Evolutionary conservation across 2,113 vertebrate genomes (phyloP).

Genomic region (mouse (Mus musculus)): DNA sequence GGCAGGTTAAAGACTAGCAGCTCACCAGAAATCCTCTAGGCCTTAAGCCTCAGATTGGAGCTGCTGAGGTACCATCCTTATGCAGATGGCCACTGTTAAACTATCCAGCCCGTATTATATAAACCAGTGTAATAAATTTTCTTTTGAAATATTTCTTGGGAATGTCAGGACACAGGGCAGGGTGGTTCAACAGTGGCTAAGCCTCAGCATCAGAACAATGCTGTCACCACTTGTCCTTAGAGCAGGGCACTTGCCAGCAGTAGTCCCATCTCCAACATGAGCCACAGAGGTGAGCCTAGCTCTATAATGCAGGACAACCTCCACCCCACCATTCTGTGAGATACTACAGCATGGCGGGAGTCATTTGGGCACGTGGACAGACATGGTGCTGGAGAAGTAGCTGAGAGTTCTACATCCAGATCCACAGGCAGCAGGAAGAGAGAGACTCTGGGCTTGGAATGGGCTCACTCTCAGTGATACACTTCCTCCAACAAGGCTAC

Average conservation of each 20-base stretch:
- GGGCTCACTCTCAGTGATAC: not conserved
- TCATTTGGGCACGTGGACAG: not conserved
- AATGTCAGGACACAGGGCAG: not conserved
- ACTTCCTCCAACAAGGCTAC: not conserved
- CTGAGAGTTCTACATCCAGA: not conserved
- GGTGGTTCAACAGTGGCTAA: not conserved
- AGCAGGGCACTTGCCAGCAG: not conserved
- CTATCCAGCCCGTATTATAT: not conserved
- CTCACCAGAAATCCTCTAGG: not conserved
- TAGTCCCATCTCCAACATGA: not conserved
- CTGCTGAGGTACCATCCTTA: not conserved
- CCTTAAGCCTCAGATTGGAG: not conserved
- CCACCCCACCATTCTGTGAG: not conserved
- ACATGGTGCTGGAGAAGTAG: not conserved
- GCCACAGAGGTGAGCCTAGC: not conserved
- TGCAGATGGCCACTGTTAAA: too few relatives aligned
- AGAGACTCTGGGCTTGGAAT: not conserved
- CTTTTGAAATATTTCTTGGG: not conserved
- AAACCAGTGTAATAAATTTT: not conserved
- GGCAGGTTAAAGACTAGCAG: not conserved
- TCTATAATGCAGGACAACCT: not conserved
- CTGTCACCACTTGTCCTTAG: not conserved
- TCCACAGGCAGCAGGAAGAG: not conserved
- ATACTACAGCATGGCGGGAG: too few relatives aligned
- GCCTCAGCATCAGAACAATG: not conserved